A percentile compares a stretch with the other conserved stretches of the same genome.
Conservation (phyloP, 64 coral and sea anemone genomes). For the Trachythela sp. region DNA sequence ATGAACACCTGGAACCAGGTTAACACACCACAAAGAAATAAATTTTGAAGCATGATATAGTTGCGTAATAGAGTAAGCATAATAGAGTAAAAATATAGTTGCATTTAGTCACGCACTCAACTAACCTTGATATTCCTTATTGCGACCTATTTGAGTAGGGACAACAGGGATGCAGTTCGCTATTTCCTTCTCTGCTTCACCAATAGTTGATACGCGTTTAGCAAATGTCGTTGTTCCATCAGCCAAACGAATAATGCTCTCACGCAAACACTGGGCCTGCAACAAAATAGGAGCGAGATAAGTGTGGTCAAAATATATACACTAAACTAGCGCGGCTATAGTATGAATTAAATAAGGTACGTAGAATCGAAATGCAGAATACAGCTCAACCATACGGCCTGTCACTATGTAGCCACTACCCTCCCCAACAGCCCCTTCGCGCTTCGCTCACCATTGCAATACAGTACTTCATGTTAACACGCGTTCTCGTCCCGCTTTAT, state of each 20-base stretch:
- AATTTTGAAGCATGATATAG: too few species aligned
- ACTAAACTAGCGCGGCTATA: not conserved
- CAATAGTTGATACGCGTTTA: not conserved
- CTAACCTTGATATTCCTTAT: not conserved
- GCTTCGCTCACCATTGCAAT: too few species aligned
- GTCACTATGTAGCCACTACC: too few species aligned
- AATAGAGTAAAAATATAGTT: too few species aligned
- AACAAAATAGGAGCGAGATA: not conserved
- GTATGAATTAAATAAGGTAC: not conserved
- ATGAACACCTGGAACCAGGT: too few species aligned
- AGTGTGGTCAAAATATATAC: not conserved
- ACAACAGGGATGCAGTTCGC: not conserved
- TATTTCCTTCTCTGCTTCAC: not conserved
- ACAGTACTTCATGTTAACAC: too few species aligned
- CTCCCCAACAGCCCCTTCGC: too few species aligned
- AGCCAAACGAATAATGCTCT: not conserved
- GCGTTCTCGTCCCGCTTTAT: too few species aligned
- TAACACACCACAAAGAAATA: too few species aligned
- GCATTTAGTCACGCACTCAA: not conserved
- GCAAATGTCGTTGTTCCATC: not conserved
- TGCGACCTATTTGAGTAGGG: not conserved
- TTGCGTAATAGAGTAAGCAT: too few species aligned
- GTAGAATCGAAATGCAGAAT: too few species aligned
- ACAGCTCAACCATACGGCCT: too few species aligned
- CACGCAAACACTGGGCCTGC: not conserved